A percentile compares a stretch with the other conserved stretches of the same genome.
These are phyloP conservation scores for Pelecanoides urinatrix DNA, from an alignment of 2,113 vertebrate genomes.

Conservation along the genomic window DNA sequence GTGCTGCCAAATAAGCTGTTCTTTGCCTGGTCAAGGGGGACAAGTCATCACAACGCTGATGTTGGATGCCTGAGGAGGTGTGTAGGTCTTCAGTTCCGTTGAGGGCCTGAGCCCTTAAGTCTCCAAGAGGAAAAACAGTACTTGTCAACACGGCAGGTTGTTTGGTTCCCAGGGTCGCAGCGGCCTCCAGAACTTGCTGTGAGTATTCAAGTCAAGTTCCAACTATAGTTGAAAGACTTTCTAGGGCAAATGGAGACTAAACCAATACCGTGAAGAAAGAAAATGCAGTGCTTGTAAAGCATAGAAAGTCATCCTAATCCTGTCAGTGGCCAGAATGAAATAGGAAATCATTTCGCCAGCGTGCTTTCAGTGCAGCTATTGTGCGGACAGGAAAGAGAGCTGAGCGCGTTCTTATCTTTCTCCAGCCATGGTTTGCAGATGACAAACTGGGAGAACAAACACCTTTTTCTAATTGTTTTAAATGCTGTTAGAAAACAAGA, in stretches of 20 bases:
- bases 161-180: neutral
- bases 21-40: neutral
- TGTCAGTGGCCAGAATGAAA: neutral
- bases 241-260: neutral
- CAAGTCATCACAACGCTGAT: neutral
- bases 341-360: neutral
- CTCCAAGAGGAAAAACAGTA: neutral
- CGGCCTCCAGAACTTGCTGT: neutral
- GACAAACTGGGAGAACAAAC: neutral
- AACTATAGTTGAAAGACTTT: neutral
- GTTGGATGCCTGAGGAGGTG: neutral
- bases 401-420: neutral
- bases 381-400: neutral
- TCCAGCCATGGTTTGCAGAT: neutral
- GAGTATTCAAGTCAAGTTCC: neutral
- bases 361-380: neutral
- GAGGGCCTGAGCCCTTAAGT: neutral
- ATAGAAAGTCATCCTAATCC: neutral
- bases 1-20: neutral
- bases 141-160: neutral
- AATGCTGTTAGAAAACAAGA: neutral
- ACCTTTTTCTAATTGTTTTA: neutral
- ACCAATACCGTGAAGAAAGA: neutral
- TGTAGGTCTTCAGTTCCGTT: neutral
- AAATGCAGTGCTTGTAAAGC: neutral